Base-by-base conservation (phyloP, 2,888 invertebrate species). In the Lepidocyrtoides sp. region DNA sequence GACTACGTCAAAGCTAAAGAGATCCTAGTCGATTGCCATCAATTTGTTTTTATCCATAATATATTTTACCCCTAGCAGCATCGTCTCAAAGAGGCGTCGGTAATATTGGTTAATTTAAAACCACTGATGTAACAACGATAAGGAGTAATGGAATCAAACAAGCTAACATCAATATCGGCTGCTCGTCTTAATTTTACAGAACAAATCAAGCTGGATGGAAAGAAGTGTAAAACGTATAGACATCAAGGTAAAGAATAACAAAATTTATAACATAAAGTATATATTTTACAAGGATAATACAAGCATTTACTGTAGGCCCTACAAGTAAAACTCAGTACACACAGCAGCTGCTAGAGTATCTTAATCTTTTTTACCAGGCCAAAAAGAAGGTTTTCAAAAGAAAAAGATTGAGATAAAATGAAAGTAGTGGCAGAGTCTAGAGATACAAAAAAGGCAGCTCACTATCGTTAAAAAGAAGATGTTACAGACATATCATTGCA, bases 331-430 rank as follows among this genome's bases (percentile, higher is more conserved):
- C 29, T 51, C 10, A 48, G 17, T 17, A 41, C 20, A 26, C 8
- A 8, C 48, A 20, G 41, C 44, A 41, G 63, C 82, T 83, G 60
- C 81, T 20, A 12, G 69, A 85, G 75, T 60, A 75, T 85, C 85
- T 85, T 85, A 84, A 84, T 84, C 84, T 84, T 69, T 51, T 66
- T n/a, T n/a, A 69, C 41, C 36, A 41, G 36, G 23, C 51, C 32
- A 29, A 57, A 51, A 63, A 44, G n/a, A 84, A 20, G 44, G 32
- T 23, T 29, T 51, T 51, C 48, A 66, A 29, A 84, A 69, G n/a
- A 44, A 77, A 51, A 51, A 77, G 77, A 72, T 72, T 51, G 82
- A 41, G 63, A 82, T 82, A 82, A 82, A 66, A n/a, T 84, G 36
- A 48, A 85, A 72, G 86, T 32, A 60, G 51, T 51, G n/a, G 26